phyloP scores from a whole-genome alignment of 2,113 vertebrate genomes.

The Hemiprocne comata region DNA sequence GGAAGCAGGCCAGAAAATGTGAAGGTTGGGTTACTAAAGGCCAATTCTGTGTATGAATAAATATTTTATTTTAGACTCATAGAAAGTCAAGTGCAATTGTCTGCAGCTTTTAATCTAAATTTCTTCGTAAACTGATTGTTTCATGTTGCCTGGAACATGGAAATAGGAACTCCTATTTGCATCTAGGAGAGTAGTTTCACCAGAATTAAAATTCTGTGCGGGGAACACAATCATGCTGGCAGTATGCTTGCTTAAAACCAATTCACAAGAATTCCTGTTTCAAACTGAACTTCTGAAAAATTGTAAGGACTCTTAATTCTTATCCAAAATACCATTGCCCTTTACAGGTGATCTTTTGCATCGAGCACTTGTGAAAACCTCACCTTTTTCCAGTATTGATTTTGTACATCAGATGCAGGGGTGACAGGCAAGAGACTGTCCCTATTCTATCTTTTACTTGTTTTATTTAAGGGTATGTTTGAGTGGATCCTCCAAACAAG shows the following conservation, averaged over 20 bases:
- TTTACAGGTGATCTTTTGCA: not conserved
- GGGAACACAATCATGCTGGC: not conserved
- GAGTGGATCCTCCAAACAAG: not conserved
- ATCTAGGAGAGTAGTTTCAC: not conserved
- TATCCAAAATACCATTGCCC: not conserved
- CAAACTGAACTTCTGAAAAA: not conserved
- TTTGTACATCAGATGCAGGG: not conserved
- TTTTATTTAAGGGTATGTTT: not conserved
- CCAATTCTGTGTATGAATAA: not conserved
- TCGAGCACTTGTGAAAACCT: not conserved
- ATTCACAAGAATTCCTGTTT: not conserved
- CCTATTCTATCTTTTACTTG: not conserved
- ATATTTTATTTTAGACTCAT: not conserved
- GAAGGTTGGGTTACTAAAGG: not conserved
- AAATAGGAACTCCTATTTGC: not conserved
- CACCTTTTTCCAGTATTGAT: not conserved
- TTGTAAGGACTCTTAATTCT: not conserved
- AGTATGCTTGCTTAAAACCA: not conserved
- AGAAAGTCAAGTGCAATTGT: not conserved
- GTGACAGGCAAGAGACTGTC: not conserved
- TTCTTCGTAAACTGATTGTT: not conserved
- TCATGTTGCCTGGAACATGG: not conserved
- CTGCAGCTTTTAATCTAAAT: not conserved
- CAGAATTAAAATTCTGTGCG: not conserved
- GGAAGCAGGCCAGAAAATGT: not conserved